A percentile compares a stretch with the other conserved stretches of the same genome.
These are phyloP conservation scores for Poeciliopsis prolifica DNA, from an alignment of 2,113 vertebrate genomes.

Conservation along the genomic window DNA sequence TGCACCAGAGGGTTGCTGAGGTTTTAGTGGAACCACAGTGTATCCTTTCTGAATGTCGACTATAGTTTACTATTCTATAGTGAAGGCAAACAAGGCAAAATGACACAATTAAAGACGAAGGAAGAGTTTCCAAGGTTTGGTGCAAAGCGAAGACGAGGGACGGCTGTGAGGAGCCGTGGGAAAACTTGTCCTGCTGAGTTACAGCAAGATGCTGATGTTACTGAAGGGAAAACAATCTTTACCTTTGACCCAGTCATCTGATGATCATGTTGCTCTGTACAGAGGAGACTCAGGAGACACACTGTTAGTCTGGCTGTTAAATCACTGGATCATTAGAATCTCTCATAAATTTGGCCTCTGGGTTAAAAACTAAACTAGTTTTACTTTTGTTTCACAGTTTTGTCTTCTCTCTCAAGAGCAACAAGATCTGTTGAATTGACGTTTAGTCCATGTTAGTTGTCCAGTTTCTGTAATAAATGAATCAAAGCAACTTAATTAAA, in stretches of 20 bases:
- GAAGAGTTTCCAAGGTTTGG: constrained; percentile 54
- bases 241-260: not conserved
- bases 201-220: constrained; percentile 19
- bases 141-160: constrained; percentile 63
- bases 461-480: not conserved
- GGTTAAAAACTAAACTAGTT: too few relatives aligned
- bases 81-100: constrained; percentile 63
- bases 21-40: constrained; percentile 69
- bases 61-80: constrained; percentile 75
- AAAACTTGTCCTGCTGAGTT: constrained; percentile 56
- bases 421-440: not conserved
- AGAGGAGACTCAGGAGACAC: too few relatives aligned
- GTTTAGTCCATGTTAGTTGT: not conserved
- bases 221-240: constrained; percentile 1
- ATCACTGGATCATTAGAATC: not conserved
- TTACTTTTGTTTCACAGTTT: too few relatives aligned
- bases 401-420: not conserved
- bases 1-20: constrained; percentile 79
- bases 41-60: constrained; percentile 81
- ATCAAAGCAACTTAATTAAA: not conserved
- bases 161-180: constrained; percentile 64
- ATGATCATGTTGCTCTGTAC: not conserved
- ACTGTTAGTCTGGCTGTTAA: not conserved
- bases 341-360: not conserved
- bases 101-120: constrained; percentile 57